Evolutionary conservation across 2,888 invertebrate species (phyloP), one percentile per base, ranked within the genome.

Genomic region (Oligia latruncula): DNA sequence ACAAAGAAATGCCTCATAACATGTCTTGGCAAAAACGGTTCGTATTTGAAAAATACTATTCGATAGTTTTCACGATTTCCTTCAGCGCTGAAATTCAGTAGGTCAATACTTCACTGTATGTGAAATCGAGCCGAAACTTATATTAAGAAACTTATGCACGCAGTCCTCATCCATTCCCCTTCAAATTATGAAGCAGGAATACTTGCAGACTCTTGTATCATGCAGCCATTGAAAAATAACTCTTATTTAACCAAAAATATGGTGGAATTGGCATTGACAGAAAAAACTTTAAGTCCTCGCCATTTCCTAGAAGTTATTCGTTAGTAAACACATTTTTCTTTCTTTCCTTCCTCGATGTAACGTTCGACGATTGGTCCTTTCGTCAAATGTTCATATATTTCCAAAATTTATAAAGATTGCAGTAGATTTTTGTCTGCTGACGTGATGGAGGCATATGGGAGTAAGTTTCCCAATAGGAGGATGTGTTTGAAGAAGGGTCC

Each of bases 351-450:
- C 43, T 67, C 11, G 40, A 55, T 87, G 75, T 79, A 71, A 84
- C 35, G 23, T 72, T 58, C 49, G 72, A 60, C 68, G 76, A 68
- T 62, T 46, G 67, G 17, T 62, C 29, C 67, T 67, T 67, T 78
- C 76, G 40, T 80, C 58, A 71, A 68, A 72, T 78, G 74, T 62
- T 60, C 74, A 55, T 77, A 77, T 81, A 77, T 81, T 74, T 58
- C 29, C 60, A 81, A 79, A 79, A 43, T 87, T 88, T 88, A 87
- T 87, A 58, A 88, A 87, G 88, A 88, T 86, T 88, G 77, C 81
- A 52, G 60, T 67, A 75, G 64, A 78, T 78, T 86, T 84, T 58
- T 81, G 76, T 72, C 68, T 58, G 77, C 43, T 72, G 62, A 72
- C 60, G 75, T 65, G 35, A 35, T 46, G 15, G 23, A 52, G 64